A percentile compares a stretch with the other conserved stretches of the same genome.
Evolutionary conservation across 2,888 invertebrate genomes (phyloP).

Genomic region (Chloroclysta siterata): DNA sequence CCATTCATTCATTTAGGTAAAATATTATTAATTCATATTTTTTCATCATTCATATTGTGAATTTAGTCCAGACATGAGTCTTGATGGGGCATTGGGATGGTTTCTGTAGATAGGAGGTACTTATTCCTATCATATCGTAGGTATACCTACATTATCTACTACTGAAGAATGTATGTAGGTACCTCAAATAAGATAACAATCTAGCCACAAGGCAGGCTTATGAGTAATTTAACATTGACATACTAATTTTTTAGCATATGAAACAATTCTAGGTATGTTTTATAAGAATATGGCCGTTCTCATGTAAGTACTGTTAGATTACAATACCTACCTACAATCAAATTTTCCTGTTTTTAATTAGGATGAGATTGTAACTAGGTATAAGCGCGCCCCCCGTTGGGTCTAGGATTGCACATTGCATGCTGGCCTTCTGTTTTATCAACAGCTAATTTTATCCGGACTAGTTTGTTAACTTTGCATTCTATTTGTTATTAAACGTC

Average conservation of each 20-base stretch:
- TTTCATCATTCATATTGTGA: too few species aligned
- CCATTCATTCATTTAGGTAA: too few species aligned
- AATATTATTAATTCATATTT: too few species aligned
- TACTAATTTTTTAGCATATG: background rate
- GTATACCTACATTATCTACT: background rate
- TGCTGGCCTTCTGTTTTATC: conserved; percentile 36
- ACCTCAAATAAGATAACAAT: background rate
- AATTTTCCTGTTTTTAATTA: conserved; percentile 36
- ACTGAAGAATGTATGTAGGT: background rate
- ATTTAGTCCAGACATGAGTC: too few species aligned
- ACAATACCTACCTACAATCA: background rate
- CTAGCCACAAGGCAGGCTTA: background rate
- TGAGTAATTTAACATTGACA: conserved; percentile 2
- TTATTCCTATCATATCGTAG: background rate
- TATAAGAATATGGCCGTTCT: background rate
- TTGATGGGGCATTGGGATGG: too few species aligned
- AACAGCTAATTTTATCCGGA: conserved; percentile 34
- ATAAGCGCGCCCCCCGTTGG: conserved; percentile 35
- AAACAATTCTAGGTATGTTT: background rate
- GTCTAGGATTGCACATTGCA: conserved; percentile 41
- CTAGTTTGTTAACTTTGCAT: conserved; percentile 33
- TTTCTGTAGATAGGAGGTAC: too few species aligned
- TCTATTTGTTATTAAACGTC: conserved; percentile 30
- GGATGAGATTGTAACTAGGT: conserved; percentile 29
- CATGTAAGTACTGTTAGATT: background rate